Base-by-base conservation (phyloP, 1,140 invertebrate genomes). In the Drosophila murphyi region DNA sequence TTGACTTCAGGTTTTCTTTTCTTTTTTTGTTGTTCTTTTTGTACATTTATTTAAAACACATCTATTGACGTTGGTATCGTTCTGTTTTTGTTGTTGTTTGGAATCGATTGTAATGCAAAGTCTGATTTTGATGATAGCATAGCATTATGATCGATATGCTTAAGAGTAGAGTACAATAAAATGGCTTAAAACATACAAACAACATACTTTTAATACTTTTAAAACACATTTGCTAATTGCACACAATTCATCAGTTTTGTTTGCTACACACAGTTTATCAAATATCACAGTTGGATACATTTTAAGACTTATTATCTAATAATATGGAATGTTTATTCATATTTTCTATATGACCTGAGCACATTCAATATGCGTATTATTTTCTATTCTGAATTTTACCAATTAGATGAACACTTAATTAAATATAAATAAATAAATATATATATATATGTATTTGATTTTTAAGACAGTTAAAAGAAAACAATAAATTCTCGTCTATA, bases 241-340 rank as follows among this genome's bases (percentile, higher is more conserved):
- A 34, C 48, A 61, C 60, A 65, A 50, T 62, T 77, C 51, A 62
- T 70, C 20, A 20, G 20, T 20, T 20, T 20, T 20, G 20, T 48
- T 62, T 67, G 41, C 71, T 61, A 68, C 20, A 20, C 20, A 20
- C 37, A 72, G 54, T 67, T 61, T 48, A 31, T 60, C 56, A 41
- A 20, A 32, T 74, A 74, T 74, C 72, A 74, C 72, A 74, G 72
- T 70, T 74, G 45, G 29, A 74, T 69, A 12, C 8, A 28, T 62
- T 60, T 47, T 12, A 62, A 37, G 45, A 51, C 20, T 62, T 50
- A 20, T n/a, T 28, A 69, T n/a, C 47, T 61, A 35, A 32, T 39
- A 55, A 48, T 20, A 55, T 56, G 34, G 43, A 57, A 47, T 43
- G 32, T 54, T 45, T 31, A 31, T 31, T 45, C 34, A 52, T 61